A percentile compares a stretch with the other conserved stretches of the same genome.
These are phyloP conservation scores for Dasypolia templi DNA, from an alignment of 2,888 invertebrate genomes.

Conservation along the genomic window DNA sequence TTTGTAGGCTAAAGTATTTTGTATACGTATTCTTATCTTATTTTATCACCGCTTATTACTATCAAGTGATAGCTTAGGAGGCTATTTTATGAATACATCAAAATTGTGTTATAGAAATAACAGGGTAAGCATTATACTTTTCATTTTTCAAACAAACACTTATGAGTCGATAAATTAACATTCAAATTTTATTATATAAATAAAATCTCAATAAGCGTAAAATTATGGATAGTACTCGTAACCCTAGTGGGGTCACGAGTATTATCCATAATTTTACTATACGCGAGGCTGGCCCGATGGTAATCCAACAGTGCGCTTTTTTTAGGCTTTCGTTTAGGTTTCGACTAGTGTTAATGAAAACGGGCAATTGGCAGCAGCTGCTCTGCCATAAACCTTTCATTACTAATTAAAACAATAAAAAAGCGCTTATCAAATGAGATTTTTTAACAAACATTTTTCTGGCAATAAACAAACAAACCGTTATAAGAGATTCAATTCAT, in stretches of 20 bases:
- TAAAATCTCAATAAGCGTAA: neutral
- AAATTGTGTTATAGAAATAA: neutral
- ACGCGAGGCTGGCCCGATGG: neutral
- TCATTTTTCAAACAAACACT: too few species aligned
- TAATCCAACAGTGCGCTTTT: too few species aligned
- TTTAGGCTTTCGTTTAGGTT: neutral
- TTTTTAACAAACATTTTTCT: neutral
- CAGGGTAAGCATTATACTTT: neutral
- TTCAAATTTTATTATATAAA: neutral
- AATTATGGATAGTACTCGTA: neutral
- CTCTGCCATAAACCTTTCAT: neutral
- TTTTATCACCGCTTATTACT: neutral
- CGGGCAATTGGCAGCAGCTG: neutral
- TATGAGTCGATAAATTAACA: neutral
- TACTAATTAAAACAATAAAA: neutral
- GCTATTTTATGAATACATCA: neutral
- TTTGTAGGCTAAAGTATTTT: neutral
- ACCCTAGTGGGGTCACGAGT: too few species aligned
- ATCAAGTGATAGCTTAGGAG: fast-evolving
- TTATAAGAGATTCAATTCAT: conserved; percentile 12
- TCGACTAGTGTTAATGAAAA: neutral
- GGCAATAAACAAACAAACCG: conserved; percentile 6
- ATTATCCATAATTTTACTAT: too few species aligned
- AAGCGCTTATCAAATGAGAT: neutral
- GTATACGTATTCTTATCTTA: too few species aligned